These are phyloP conservation scores for Corticium candelabrum DNA, from an alignment of 37 sponge, comb jelly and placozoan genomes.

Conservation along the genomic window DNA sequence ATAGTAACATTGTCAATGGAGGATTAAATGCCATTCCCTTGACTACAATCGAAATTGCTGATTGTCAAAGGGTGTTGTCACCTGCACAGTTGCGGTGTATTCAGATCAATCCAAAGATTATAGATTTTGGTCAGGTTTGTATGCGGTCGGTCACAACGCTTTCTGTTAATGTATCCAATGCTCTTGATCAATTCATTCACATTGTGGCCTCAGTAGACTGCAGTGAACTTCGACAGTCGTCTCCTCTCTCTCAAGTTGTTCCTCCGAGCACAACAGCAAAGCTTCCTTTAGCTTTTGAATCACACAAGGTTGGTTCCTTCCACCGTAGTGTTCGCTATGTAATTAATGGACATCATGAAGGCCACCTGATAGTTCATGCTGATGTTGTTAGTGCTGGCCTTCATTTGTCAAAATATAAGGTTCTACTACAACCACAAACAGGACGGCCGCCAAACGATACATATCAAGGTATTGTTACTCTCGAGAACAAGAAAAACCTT, in stretches of 20 bases:
- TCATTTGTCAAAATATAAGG: slow-evolving; percentile 27
- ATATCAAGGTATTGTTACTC: not conserved
- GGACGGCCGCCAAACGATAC: not conserved
- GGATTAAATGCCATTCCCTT: not conserved
- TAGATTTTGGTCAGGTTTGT: slow-evolving; percentile 33
- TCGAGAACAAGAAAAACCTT: not conserved
- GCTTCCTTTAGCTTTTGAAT: slow-evolving; percentile 21
- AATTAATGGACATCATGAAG: slow-evolving; percentile 31
- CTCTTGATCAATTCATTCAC: slow-evolving; percentile 21
- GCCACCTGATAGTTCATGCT: slow-evolving; percentile 35
- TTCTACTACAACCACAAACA: slow-evolving; percentile 18
- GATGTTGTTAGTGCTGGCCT: slow-evolving; percentile 18
- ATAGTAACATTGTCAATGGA: not conserved
- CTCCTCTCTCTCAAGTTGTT: slow-evolving; percentile 26
- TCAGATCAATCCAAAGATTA: slow-evolving; percentile 13
- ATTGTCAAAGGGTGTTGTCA: not conserved
- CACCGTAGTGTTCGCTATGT: slow-evolving; percentile 39
- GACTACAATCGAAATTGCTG: not conserved
- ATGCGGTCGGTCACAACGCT: slow-evolving; percentile 22
- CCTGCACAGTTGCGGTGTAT: slow-evolving; percentile 6
- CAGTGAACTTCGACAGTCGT: slow-evolving; percentile 21
- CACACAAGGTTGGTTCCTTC: slow-evolving; percentile 13
- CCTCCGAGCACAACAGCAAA: slow-evolving; percentile 20
- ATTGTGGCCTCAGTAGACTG: slow-evolving; percentile 20
- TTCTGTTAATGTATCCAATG: slow-evolving; percentile 13